Evolutionary conservation across 2,113 vertebrate genomes (phyloP).

Genomic region (Triplophysa tibetana): DNA sequence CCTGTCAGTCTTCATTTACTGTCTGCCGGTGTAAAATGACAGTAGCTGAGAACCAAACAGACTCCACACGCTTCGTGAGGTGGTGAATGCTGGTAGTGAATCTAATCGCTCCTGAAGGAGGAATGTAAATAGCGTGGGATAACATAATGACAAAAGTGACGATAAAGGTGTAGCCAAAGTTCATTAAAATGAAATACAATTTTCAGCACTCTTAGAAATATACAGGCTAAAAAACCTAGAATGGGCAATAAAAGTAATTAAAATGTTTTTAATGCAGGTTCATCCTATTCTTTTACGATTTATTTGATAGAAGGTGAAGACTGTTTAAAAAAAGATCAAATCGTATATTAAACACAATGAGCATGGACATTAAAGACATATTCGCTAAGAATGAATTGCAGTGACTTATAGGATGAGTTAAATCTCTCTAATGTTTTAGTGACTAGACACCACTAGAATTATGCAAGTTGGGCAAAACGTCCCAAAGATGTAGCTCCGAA

Average conservation of each 20-base stretch:
- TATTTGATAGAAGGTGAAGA: neutral
- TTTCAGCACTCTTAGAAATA: neutral
- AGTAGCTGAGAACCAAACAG: slow-evolving; percentile 20
- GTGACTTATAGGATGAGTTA: too few relatives aligned
- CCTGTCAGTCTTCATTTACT: slow-evolving; percentile 40
- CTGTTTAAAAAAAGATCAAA: too few relatives aligned
- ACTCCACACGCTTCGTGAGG: neutral
- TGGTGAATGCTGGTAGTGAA: slow-evolving; percentile 8
- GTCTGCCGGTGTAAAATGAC: slow-evolving; percentile 13
- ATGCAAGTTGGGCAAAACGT: too few relatives aligned
- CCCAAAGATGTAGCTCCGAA: too few relatives aligned
- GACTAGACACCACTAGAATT: too few relatives aligned
- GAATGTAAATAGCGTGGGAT: neutral
- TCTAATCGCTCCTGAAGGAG: slow-evolving; percentile 1
- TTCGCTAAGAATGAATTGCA: too few relatives aligned
- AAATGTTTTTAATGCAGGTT: slow-evolving; percentile 1
- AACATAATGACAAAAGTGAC: neutral
- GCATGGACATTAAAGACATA: too few relatives aligned
- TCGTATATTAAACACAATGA: too few relatives aligned
- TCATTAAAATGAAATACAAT: slow-evolving; percentile 11
- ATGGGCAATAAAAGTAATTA: slow-evolving; percentile 20
- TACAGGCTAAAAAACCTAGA: neutral
- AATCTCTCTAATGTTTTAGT: too few relatives aligned
- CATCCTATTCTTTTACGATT: neutral
- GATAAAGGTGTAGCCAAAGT: neutral